These are phyloP conservation scores for Trachelus troglodyta DNA, from an alignment of 2,888 invertebrate genomes.

Conservation along the genomic window DNA sequence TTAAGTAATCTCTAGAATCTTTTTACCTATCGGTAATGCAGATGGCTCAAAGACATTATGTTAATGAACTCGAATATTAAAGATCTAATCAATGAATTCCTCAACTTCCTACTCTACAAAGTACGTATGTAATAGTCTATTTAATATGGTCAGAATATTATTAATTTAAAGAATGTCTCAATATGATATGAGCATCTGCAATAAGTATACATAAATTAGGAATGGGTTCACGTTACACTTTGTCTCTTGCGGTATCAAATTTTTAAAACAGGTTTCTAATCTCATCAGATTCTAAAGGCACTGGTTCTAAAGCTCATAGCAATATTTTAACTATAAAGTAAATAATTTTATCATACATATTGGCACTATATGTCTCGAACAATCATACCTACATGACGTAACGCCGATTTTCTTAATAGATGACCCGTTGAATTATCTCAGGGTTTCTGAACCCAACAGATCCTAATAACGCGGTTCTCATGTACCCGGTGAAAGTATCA, in stretches of 20 bases:
- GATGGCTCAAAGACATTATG: not conserved
- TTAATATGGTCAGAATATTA: not conserved
- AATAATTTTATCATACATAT: not conserved
- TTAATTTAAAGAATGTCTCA: not conserved
- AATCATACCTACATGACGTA: not conserved
- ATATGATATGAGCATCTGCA: not conserved
- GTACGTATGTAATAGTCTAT: not conserved
- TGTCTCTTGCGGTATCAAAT: not conserved
- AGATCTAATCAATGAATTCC: not conserved
- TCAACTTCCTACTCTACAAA: not conserved
- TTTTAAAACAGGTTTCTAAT: not conserved
- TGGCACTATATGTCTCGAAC: not conserved
- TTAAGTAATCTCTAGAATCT: too few species aligned
- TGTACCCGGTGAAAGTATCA: constrained; percentile 10
- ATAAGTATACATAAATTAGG: not conserved
- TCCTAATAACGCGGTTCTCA: constrained; percentile 4
- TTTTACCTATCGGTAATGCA: not conserved
- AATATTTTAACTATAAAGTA: not conserved
- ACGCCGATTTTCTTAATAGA: not conserved
- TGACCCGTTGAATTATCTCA: not conserved
- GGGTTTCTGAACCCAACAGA: not conserved
- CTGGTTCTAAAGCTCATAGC: not conserved
- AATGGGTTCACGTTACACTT: not conserved
- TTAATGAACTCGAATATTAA: not conserved
- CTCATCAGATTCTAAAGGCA: not conserved